These are phyloP conservation scores for Parazoanthus swiftii DNA, from an alignment of 92 coral and sea anemone genomes.

Conservation along the genomic window DNA sequence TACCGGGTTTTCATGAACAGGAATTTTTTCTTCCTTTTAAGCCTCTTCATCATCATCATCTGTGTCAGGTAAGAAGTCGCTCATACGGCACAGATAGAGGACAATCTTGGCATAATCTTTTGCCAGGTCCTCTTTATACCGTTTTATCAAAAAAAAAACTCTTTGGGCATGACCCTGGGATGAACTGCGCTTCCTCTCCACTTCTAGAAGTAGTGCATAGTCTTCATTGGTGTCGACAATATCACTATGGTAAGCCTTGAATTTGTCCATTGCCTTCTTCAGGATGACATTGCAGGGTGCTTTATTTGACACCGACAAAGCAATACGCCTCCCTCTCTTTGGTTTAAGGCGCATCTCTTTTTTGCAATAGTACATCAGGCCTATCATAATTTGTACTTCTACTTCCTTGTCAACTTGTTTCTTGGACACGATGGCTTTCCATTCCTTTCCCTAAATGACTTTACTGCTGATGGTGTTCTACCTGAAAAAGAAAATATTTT, in stretches of 20 bases:
- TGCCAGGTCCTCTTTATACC: slow-evolving; percentile 55
- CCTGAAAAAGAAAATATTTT: slow-evolving; percentile 41
- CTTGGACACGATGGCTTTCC: slow-evolving; percentile 61
- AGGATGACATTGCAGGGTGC: no score
- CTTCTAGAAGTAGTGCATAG: no score
- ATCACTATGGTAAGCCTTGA: no score
- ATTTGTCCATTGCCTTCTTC: no score
- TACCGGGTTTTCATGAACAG: slow-evolving; percentile 34
- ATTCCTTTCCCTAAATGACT: slow-evolving; percentile 61
- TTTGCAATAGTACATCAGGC: slow-evolving; percentile 54
- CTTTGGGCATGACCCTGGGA: slow-evolving; percentile 51
- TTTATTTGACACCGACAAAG: no score
- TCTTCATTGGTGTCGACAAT: no score
- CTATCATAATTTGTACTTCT: slow-evolving; percentile 42
- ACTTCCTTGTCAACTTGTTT: no score
- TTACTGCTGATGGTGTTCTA: slow-evolving; percentile 52
- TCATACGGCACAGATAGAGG: slow-evolving; percentile 55
- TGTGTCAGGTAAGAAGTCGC: slow-evolving; percentile 45
- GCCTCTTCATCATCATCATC: slow-evolving; percentile 34
- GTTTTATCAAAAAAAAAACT: slow-evolving; percentile 47
- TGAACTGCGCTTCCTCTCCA: no score
- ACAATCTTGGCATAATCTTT: slow-evolving; percentile 62
- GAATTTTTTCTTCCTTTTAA: no score
- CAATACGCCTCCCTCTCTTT: no score
- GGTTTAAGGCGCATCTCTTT: slow-evolving; percentile 43